Conservation (phyloP, 2,888 invertebrate genomes). For the Ophraella communa region DNA sequence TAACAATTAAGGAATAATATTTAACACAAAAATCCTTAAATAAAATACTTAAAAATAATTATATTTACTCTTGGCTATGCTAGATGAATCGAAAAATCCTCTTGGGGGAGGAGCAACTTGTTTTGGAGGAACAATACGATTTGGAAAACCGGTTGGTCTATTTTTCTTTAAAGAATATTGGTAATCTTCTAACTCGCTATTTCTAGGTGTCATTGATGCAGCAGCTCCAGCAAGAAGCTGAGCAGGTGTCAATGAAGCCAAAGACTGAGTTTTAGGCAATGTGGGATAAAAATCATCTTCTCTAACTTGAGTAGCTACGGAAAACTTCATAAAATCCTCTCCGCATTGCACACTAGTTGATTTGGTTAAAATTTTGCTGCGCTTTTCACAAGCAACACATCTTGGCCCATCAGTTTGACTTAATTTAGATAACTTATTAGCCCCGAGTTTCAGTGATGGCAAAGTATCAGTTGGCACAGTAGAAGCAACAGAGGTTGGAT, state of each 20-base stretch:
- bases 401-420: slow-evolving; percentile 48
- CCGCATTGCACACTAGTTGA: slow-evolving; percentile 47
- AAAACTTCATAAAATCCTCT: slow-evolving; percentile 38
- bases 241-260: slow-evolving; percentile 57
- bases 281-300: slow-evolving; percentile 51
- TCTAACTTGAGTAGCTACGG: slow-evolving; percentile 54
- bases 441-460: not conserved
- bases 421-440: slow-evolving; percentile 38
- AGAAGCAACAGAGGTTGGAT: slow-evolving; percentile 18
- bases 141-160: not conserved
- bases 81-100: not conserved
- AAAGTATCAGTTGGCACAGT: slow-evolving; percentile 28
- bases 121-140: not conserved
- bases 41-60: not conserved
- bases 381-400: slow-evolving; percentile 52
- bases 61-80: not conserved
- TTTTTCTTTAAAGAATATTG: not conserved
- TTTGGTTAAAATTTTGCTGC: slow-evolving; percentile 44
- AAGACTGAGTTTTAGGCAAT: slow-evolving; percentile 51
- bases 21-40: not conserved
- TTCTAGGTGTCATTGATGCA: not conserved
- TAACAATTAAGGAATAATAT: not conserved
- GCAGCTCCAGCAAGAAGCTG: slow-evolving; percentile 51
- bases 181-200: not conserved
- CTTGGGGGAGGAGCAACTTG: not conserved